A percentile compares a stretch with the other conserved stretches of the same genome.
These are phyloP conservation scores for Pelochelys cantorii DNA, from an alignment of 2,797 vertebrate species.

Conservation along the genomic window DNA sequence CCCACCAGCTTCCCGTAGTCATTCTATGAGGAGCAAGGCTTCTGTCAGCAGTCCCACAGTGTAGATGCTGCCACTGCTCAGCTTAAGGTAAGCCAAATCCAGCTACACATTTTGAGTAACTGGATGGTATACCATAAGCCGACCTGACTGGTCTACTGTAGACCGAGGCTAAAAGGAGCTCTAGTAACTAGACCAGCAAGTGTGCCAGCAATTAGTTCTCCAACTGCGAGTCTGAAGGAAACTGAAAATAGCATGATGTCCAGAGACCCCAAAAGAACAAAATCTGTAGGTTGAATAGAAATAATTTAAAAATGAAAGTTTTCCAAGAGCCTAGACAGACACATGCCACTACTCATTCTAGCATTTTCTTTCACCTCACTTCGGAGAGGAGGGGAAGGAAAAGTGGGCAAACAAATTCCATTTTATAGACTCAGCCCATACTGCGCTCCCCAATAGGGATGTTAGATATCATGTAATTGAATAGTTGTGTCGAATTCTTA, in stretches of 20 bases:
- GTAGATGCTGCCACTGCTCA: no score
- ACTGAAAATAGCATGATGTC: not conserved
- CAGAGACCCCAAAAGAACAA: not conserved
- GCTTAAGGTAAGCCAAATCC: no score
- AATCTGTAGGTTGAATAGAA: not conserved
- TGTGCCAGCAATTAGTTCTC: not conserved
- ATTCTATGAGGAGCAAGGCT: no score
- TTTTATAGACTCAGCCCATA: not conserved
- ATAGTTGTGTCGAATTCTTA: no score
- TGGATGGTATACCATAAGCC: no score
- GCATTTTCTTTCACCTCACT: not conserved
- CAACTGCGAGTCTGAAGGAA: not conserved
- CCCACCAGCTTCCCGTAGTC: no score
- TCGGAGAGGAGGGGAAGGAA: not conserved
- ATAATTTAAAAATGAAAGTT: not conserved
- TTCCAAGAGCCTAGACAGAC: not conserved
- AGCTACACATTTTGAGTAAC: no score
- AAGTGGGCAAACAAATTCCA: not conserved
- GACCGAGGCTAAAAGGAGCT: not conserved
- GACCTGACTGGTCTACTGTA: no score
- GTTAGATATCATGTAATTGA: no score
- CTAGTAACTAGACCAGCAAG: not conserved
- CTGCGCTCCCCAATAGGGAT: not conserved
- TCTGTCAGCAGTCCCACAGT: no score
- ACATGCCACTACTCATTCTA: not conserved